Conservation (phyloP, 2,888 invertebrate genomes). For the Macaria liturata region DNA sequence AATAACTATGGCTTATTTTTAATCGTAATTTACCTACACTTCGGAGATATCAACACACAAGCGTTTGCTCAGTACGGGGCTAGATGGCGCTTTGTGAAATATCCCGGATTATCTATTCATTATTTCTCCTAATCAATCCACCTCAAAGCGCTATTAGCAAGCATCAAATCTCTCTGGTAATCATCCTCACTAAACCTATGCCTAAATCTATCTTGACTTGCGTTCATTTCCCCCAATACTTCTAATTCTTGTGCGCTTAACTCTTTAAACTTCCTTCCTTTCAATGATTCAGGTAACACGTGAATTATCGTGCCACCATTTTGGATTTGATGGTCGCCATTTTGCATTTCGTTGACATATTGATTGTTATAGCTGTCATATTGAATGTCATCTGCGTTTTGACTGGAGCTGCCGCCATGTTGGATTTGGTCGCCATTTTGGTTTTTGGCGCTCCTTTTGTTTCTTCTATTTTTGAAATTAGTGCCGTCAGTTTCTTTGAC, state of each 20-base stretch:
- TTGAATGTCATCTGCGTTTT: no score
- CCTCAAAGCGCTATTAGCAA: constrained; percentile 46
- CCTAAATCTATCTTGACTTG: constrained; percentile 65
- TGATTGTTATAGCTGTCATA: not conserved
- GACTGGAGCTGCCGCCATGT: constrained; percentile 8
- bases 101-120: no score
- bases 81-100: no score
- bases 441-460: constrained; percentile 4
- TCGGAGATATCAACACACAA: no score
- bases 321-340: constrained; percentile 27
- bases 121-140: constrained; percentile 54
- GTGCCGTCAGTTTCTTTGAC: constrained; percentile 55
- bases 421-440: constrained; percentile 28
- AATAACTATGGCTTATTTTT: no score
- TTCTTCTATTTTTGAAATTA: constrained; percentile 33
- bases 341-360: constrained; percentile 15
- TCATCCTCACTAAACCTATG: constrained; percentile 62
- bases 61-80: no score
- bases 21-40: no score
- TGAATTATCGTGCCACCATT: constrained; percentile 27
- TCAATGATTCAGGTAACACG: constrained; percentile 52
- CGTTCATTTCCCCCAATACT: constrained; percentile 62
- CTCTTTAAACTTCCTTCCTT: constrained; percentile 65
- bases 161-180: constrained; percentile 57
- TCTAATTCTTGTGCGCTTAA: constrained; percentile 57